phyloP scores from a whole-genome alignment of 2,113 vertebrate genomes.

The Nymphicus hollandicus region DNA sequence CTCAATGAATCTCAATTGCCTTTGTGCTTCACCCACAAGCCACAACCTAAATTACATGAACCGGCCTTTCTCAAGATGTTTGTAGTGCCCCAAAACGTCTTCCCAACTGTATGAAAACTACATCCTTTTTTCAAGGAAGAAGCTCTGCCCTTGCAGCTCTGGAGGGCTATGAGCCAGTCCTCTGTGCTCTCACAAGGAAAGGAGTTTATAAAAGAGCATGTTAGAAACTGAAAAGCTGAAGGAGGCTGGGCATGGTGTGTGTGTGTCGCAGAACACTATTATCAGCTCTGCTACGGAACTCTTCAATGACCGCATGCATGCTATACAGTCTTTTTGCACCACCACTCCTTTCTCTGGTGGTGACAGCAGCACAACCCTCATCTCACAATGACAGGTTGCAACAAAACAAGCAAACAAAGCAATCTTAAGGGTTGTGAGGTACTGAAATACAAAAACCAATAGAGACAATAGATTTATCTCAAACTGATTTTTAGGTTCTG shows the following conservation, averaged over 20 bases:
- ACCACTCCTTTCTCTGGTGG: neutral
- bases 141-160: neutral
- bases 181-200: neutral
- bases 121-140: neutral
- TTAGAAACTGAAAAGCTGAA: neutral
- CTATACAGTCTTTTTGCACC: neutral
- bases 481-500: neutral
- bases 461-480: neutral
- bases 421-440: neutral
- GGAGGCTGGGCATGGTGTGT: neutral
- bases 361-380: neutral
- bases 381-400: neutral
- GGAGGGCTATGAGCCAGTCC: neutral
- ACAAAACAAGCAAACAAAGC: neutral
- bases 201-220: rapidly evolving
- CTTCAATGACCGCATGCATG: neutral
- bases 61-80: neutral
- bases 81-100: neutral
- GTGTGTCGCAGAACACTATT: neutral
- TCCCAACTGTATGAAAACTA: neutral
- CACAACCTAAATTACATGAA: neutral
- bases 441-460: neutral
- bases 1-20: neutral
- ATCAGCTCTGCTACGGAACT: neutral
- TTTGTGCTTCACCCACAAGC: neutral